Conservation (phyloP, 1,140 invertebrate species). For the Aphis craccivora region DNA sequence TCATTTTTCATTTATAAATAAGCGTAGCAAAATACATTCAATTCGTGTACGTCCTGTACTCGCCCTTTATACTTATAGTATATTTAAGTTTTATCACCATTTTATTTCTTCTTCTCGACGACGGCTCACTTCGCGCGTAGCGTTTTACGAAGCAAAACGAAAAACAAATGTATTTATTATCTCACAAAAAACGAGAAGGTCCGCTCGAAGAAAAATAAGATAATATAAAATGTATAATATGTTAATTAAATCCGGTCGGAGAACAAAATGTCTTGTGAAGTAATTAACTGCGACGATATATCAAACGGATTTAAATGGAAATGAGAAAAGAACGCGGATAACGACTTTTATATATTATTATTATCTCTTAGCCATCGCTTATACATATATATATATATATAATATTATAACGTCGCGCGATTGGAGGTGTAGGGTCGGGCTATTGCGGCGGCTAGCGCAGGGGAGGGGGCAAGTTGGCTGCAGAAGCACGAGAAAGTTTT, state of each 20-base stretch:
- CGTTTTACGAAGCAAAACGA: neutral
- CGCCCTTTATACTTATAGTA: neutral
- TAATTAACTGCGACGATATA: slow-evolving; percentile 19
- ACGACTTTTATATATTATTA: slow-evolving; percentile 31
- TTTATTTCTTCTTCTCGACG: neutral
- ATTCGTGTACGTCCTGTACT: neutral
- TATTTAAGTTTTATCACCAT: neutral
- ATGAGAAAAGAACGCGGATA: slow-evolving; percentile 30
- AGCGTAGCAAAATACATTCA: neutral
- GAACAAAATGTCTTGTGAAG: neutral
- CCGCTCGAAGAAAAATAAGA: neutral
- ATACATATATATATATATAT: neutral
- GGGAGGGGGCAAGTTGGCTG: neutral
- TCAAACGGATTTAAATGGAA: slow-evolving; percentile 33
- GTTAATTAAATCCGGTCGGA: slow-evolving; percentile 1
- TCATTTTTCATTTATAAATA: neutral
- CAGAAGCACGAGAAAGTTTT: slow-evolving; percentile 2
- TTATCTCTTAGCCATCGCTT: neutral
- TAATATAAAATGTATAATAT: slow-evolving; percentile 13
- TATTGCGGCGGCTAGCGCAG: neutral
- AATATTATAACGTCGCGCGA: neutral
- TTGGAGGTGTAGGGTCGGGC: neutral
- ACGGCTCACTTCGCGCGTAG: neutral
- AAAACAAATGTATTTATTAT: neutral
- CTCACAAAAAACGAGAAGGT: neutral